These are phyloP conservation scores for Platichthys flesus DNA, from an alignment of 2,113 vertebrate species.

Conservation along the genomic window DNA sequence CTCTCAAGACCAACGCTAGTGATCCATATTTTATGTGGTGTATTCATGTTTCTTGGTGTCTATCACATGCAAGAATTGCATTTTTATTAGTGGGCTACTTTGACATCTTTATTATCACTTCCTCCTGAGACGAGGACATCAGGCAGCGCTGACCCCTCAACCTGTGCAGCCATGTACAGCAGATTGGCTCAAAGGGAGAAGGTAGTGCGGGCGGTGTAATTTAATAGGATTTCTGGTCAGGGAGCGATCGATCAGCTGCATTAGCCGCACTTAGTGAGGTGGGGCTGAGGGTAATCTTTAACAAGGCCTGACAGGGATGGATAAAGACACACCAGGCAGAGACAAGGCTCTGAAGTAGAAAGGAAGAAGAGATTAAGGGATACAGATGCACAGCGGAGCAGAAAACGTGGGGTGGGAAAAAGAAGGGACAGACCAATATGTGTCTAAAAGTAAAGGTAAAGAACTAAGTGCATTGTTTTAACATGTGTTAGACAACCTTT, in stretches of 20 bases:
- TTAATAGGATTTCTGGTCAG: constrained; percentile 51
- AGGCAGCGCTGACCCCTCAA: constrained; percentile 27
- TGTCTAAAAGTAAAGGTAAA: not conserved
- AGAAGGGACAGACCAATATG: not conserved
- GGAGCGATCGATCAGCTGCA: constrained; percentile 49
- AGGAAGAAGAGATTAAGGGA: not conserved
- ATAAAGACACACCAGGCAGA: constrained; percentile 28
- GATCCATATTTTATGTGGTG: not conserved
- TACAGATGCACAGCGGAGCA: constrained; percentile 1
- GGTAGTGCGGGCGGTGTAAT: constrained; percentile 29
- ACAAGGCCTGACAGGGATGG: constrained; percentile 53
- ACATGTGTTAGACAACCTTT: too few relatives aligned
- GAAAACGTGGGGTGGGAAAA: not conserved
- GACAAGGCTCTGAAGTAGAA: not conserved
- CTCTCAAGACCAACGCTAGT: constrained; percentile 1
- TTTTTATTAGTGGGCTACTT: not conserved
- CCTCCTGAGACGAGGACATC: not conserved
- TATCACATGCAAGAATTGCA: constrained; percentile 1
- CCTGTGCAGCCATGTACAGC: constrained; percentile 4
- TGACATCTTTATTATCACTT: constrained; percentile 4
- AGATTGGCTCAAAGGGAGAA: constrained; percentile 3
- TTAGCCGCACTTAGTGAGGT: constrained; percentile 45
- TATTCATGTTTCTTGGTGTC: not conserved
- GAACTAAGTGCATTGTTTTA: too few relatives aligned
- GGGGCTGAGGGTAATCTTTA: constrained; percentile 42